Evolutionary conservation across 2,113 vertebrate genomes (phyloP).

Genomic region (Gymnocephalus cernua): DNA sequence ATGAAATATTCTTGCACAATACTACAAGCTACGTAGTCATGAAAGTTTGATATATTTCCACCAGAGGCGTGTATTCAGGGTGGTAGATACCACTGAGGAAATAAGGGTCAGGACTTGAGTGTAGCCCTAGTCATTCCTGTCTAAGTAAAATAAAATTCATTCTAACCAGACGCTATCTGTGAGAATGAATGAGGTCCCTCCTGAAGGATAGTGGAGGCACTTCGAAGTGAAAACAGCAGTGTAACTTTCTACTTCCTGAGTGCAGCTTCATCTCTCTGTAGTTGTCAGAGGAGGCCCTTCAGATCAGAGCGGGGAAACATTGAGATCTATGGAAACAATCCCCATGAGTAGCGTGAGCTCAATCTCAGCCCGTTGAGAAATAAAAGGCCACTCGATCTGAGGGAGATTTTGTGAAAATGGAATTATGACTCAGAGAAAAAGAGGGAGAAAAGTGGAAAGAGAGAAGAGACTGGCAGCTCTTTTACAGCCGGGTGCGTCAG

Average conservation of each 20-base stretch:
- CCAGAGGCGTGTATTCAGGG: not conserved
- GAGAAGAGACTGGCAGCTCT: constrained; percentile 59
- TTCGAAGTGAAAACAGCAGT: constrained; percentile 33
- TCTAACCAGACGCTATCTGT: not conserved
- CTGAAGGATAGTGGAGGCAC: not conserved
- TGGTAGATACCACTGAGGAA: not conserved
- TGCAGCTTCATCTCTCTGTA: constrained; percentile 48
- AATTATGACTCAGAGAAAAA: constrained; percentile 72
- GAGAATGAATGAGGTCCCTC: not conserved
- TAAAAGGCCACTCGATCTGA: constrained; percentile 73
- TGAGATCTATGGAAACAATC: constrained; percentile 68
- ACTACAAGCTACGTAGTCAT: not conserved
- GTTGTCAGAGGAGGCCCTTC: constrained; percentile 46
- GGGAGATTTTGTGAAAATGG: constrained; percentile 61
- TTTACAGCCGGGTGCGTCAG: constrained; percentile 67
- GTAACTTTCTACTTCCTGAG: constrained; percentile 24
- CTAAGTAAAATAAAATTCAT: not conserved
- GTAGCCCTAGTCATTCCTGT: not conserved
- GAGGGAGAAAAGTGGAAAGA: constrained; percentile 27
- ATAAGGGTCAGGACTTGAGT: not conserved
- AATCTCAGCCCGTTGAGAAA: constrained; percentile 57
- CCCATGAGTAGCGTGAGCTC: constrained; percentile 59
- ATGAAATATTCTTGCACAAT: not conserved
- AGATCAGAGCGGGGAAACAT: constrained; percentile 37
- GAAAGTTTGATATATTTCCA: not conserved